Conservation (phyloP, 2,113 vertebrate genomes). For the Zosterops hypoxanthus region DNA sequence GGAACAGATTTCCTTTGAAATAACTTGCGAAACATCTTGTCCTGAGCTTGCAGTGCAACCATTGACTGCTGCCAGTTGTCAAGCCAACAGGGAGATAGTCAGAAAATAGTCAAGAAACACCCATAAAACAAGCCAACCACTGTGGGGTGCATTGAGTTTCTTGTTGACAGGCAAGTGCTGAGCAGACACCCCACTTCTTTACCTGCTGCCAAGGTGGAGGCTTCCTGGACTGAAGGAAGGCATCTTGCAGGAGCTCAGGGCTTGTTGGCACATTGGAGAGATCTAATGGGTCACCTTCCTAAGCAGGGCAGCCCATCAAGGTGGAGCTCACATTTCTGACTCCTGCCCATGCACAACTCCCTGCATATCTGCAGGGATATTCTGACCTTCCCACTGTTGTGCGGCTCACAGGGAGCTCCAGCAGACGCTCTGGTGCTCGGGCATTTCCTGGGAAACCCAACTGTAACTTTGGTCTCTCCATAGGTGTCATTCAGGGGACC, state of each 20-base stretch:
- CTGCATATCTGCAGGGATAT: not conserved
- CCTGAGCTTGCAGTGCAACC: not conserved
- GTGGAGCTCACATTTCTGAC: not conserved
- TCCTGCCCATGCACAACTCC: not conserved
- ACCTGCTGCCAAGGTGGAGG: not conserved
- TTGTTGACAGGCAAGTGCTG: not conserved
- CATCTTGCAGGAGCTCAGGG: not conserved
- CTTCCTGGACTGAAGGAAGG: not conserved
- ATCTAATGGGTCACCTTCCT: not conserved
- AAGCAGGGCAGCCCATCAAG: not conserved
- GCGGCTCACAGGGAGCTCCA: not conserved
- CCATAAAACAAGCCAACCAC: not conserved
- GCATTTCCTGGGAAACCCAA: not conserved
- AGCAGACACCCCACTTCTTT: not conserved
- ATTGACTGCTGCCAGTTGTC: slow-evolving; percentile 1
- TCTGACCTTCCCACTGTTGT: not conserved
- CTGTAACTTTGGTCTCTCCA: rapidly evolving
- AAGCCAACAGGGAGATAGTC: not conserved
- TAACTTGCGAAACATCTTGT: slow-evolving; percentile 19
- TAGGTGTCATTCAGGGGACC: not conserved
- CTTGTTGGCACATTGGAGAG: not conserved
- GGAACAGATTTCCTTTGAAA: slow-evolving; percentile 38
- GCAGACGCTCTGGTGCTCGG: not conserved
- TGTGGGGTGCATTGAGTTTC: rapidly evolving
- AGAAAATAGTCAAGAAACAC: not conserved